These are phyloP conservation scores for Ambastaia sidthimunki DNA, from an alignment of 2,797 vertebrate genomes.

Conservation along the genomic window DNA sequence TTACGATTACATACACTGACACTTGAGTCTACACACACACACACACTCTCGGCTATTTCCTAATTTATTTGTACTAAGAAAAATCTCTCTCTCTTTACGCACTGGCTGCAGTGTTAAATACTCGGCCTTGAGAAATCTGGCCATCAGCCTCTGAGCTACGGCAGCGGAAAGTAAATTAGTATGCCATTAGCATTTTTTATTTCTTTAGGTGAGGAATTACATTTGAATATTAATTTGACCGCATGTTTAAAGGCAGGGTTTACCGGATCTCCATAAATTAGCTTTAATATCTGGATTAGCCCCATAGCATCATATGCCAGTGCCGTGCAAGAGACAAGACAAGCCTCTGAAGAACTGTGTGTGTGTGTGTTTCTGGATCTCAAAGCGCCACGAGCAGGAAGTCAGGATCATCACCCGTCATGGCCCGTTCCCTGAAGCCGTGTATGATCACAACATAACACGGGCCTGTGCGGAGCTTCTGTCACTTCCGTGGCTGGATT, in stretches of 20 bases:
- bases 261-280: slow-evolving; percentile 63
- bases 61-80: slow-evolving; percentile 28
- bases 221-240: slow-evolving; percentile 66
- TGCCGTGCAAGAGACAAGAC: slow-evolving; percentile 42
- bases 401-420: slow-evolving; percentile 40
- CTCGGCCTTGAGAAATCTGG: slow-evolving; percentile 55
- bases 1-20: slow-evolving; percentile 9
- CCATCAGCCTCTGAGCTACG: slow-evolving; percentile 41
- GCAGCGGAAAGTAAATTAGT: slow-evolving; percentile 56
- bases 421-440: slow-evolving; percentile 13
- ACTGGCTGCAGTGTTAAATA: slow-evolving; percentile 34
- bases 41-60: slow-evolving; percentile 19
- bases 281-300: slow-evolving; percentile 65
- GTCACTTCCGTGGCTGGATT: slow-evolving; percentile 8
- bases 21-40: not conserved
- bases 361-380: slow-evolving; percentile 30
- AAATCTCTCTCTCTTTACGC: slow-evolving; percentile 6
- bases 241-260: slow-evolving; percentile 59
- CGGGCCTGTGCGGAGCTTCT: not conserved
- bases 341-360: slow-evolving; percentile 50
- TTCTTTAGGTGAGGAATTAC: slow-evolving; percentile 65
- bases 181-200: slow-evolving; percentile 66
- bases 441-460: slow-evolving; percentile 9
- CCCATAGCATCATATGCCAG: slow-evolving; percentile 59
- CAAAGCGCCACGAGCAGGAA: not conserved